phyloP scores from a whole-genome alignment of 2,797 vertebrate species.

The Okamejei kenojei region DNA sequence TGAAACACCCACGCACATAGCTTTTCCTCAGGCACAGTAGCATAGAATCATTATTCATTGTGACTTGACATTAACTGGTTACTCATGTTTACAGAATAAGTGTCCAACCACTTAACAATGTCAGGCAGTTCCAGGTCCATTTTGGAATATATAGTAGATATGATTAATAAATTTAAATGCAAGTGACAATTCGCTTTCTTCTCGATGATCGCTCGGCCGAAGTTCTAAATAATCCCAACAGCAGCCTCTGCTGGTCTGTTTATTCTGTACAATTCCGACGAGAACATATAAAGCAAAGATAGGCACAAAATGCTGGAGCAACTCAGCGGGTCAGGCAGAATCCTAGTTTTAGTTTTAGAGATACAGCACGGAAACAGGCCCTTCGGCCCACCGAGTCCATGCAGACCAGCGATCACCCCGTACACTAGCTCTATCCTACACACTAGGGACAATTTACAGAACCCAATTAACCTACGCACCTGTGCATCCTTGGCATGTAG shows the following conservation, averaged over 20 bases:
- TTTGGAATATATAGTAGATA: conserved; percentile 1
- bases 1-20: background rate
- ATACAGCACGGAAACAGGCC: no score
- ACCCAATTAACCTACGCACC: no score
- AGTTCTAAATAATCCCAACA: background rate
- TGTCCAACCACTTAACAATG: conserved; percentile 12
- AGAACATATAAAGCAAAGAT: background rate
- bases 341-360: no score
- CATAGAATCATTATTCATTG: conserved; percentile 7
- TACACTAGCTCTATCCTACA: no score
- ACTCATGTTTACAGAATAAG: background rate
- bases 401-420: no score
- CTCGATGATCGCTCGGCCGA: background rate
- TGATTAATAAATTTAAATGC: background rate
- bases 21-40: conserved; percentile 12
- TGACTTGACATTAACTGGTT: background rate
- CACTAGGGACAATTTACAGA: no score
- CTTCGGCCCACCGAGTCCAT: no score
- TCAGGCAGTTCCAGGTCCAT: background rate
- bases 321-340: no score
- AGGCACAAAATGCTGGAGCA: no score
- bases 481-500: no score
- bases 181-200: background rate
- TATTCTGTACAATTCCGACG: background rate
- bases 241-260: conserved; percentile 29